Percentiles rank a stretch among this genome's conserved stretches.
phyloP scores from a whole-genome alignment of 2,888 invertebrate species.

The Plagiodera versicolora region DNA sequence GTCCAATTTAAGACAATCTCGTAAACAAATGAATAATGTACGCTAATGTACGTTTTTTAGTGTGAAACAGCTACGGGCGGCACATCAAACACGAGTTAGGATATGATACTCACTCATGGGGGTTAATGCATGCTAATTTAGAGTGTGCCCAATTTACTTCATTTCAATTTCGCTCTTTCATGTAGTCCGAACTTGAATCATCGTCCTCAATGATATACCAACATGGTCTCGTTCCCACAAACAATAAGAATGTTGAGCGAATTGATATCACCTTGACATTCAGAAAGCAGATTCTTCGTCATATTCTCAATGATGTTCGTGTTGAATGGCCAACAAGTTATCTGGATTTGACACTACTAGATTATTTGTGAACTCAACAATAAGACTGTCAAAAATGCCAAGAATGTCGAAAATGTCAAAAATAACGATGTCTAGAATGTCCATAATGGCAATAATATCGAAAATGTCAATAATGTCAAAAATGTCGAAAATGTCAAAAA shows the following conservation, averaged over 20 bases:
- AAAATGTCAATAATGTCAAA: too few relatives aligned
- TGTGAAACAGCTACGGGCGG: conserved; percentile 40
- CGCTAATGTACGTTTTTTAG: conserved; percentile 38
- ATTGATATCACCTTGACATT: conserved; percentile 19
- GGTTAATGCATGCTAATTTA: conserved; percentile 53
- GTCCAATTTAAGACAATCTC: conserved; percentile 40
- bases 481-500: too few relatives aligned
- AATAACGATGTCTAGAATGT: too few relatives aligned
- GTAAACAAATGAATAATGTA: conserved; percentile 42
- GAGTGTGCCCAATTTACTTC: conserved; percentile 54
- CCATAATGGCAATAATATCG: too few relatives aligned
- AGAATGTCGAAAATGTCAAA: too few relatives aligned
- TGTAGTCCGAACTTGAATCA: conserved; percentile 36
- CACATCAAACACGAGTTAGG: conserved; percentile 40
- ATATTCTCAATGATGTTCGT: neutral
- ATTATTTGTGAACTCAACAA: too few relatives aligned
- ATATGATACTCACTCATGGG: conserved; percentile 34
- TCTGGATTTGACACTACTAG: neutral
- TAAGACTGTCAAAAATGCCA: too few relatives aligned
- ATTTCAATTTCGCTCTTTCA: conserved; percentile 50
- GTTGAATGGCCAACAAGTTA: neutral
- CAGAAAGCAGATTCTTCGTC: neutral
- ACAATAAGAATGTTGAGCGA: conserved; percentile 9
- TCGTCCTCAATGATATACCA: conserved; percentile 19
- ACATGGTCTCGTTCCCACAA: conserved; percentile 19